A percentile compares a stretch with the other conserved stretches of the same genome.
These are phyloP conservation scores for Spinibarbus caldwelli DNA, from an alignment of 2,797 vertebrate species.

Conservation along the genomic window DNA sequence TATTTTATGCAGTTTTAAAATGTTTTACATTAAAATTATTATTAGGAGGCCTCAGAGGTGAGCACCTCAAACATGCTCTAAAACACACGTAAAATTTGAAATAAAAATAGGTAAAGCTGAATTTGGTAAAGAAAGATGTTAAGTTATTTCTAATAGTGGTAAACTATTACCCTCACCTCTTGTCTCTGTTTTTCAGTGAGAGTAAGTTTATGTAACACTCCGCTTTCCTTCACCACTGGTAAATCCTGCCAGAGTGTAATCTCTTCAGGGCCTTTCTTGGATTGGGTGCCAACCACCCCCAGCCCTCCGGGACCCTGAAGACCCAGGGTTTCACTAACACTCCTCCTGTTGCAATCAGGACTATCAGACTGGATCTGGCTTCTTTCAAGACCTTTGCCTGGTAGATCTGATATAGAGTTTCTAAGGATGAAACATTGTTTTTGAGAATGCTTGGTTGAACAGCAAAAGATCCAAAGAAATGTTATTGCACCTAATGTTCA, in stretches of 20 bases:
- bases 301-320: conserved; percentile 5
- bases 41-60: conserved; percentile 81
- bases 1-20: background rate
- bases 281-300: background rate
- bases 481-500: background rate
- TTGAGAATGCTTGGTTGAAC: background rate
- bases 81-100: background rate
- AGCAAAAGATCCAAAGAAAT: background rate
- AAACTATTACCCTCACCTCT: conserved; percentile 70
- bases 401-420: conserved; percentile 80
- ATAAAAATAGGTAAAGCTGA: background rate
- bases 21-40: too few relatives aligned
- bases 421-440: conserved; percentile 59
- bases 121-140: background rate
- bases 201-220: conserved; percentile 73
- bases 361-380: conserved; percentile 65
- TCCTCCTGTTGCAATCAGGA: conserved; percentile 59
- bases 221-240: conserved; percentile 73
- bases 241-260: conserved; percentile 81
- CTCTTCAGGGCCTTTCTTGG: conserved; percentile 60
- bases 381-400: conserved; percentile 73
- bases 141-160: background rate
- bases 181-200: conserved; percentile 76
- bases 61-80: conserved; percentile 84
- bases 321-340: conserved; percentile 56